Conservation (phyloP, 2,888 invertebrate species). For the Strigamia crassipes region DNA sequence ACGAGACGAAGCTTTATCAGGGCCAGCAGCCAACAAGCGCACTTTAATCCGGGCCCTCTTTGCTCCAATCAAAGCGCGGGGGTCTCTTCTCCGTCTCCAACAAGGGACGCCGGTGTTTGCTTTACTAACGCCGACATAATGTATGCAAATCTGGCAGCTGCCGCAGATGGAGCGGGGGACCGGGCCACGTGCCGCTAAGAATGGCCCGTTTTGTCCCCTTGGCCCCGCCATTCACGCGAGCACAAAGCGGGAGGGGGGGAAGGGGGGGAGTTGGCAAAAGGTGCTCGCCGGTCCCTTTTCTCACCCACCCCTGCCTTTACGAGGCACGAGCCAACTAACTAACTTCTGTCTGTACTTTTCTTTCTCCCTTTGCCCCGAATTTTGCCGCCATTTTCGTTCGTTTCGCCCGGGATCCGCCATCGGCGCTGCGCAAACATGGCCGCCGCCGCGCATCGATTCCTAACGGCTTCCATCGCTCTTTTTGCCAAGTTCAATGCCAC, state of each 20-base stretch:
- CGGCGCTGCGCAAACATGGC: no score
- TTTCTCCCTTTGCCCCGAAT: no score
- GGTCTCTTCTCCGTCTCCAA: background rate
- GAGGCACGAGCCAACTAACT: background rate
- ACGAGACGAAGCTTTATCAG: constrained; percentile 44
- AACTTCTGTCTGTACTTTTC: no score
- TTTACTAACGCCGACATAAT: constrained; percentile 44
- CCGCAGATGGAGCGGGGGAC: constrained; percentile 44
- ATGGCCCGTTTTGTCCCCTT: constrained; percentile 1
- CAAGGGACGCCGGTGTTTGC: constrained; percentile 46
- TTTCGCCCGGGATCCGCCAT: no score
- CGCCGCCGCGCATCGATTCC: background rate
- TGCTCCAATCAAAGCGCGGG: constrained; percentile 41
- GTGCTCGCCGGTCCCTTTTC: constrained; percentile 15
- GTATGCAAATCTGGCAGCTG: constrained; percentile 48
- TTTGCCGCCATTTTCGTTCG: background rate
- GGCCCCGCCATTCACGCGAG: background rate
- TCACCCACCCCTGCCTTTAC: constrained; percentile 1
- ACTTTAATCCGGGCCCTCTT: constrained; percentile 46
- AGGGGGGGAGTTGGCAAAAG: constrained; percentile 14
- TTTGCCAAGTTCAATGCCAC: constrained; percentile 10
- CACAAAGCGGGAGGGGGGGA: background rate
- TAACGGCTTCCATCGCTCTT: background rate
- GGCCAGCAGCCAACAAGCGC: constrained; percentile 46
- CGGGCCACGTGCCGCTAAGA: constrained; percentile 44